phyloP scores from a whole-genome alignment of 2,113 vertebrate species.

The Entomyzon cyanotis region DNA sequence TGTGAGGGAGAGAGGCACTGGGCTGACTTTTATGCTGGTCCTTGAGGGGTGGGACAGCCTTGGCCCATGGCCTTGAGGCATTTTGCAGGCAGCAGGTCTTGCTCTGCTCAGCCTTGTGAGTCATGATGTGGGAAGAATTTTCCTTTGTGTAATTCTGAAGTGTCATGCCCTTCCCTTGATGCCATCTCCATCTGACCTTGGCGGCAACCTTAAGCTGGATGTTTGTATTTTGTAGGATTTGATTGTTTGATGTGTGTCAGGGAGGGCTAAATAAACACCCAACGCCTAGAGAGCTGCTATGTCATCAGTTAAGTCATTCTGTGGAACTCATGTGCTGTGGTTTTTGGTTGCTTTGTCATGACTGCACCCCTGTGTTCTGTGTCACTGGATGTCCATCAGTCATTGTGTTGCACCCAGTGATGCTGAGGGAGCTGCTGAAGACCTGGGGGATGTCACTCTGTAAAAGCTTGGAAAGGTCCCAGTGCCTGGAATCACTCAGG shows the following conservation, averaged over 20 bases:
- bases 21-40: background rate
- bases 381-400: too few species aligned
- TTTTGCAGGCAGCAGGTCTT: background rate
- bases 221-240: background rate
- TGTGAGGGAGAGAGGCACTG: background rate
- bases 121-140: background rate
- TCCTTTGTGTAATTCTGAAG: background rate
- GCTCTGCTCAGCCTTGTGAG: background rate
- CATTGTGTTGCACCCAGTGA: too few species aligned
- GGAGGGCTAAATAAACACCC: background rate
- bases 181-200: background rate
- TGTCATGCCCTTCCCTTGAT: too few species aligned
- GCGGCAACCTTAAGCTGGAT: accelerated
- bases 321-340: accelerated
- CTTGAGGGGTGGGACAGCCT: accelerated
- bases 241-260: background rate
- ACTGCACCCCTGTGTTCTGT: too few species aligned
- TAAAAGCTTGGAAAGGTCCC: too few species aligned
- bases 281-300: accelerated
- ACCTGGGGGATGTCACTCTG: too few species aligned
- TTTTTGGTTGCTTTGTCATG: too few species aligned
- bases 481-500: too few species aligned
- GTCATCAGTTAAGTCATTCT: too few species aligned
- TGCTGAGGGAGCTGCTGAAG: too few species aligned
- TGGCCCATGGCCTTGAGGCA: background rate